Base-by-base conservation (phyloP, 2,888 invertebrate species). In the Lithophane ornitopus region DNA sequence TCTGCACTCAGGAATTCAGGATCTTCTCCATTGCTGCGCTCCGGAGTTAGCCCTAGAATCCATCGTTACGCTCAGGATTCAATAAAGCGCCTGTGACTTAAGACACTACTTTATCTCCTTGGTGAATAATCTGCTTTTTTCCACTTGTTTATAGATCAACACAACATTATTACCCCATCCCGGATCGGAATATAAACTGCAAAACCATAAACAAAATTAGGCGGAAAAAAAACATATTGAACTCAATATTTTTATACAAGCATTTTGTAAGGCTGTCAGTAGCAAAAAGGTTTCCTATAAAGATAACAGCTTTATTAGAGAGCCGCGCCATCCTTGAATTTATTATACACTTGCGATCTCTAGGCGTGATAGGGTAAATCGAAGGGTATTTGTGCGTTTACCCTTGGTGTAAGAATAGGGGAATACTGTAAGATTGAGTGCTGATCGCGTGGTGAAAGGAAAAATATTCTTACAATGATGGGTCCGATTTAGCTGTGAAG, bases 231-330 rank as follows among this genome's bases (percentile, higher is more conserved):
- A 56, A 46, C 16, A 68, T 65, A 67, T 39, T n/a, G 58, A 28
- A 44, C 63, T 63, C 68, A 66, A 80, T 78, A 80, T 86, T 86
- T 86, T 86, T 63, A 72, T 59, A 49, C 12, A 56, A 75, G 44
- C 74, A 52, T 82, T 78, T 84, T 80, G 77, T 61, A 62, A 52
- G 61, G 73, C 12, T 71, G 80, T 73, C 80, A 66, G 54, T 41
- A 56, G 9, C 68, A 66, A 74, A 80, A 81, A 85, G 77, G 85
- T 78, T 82, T 73, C 34, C 65, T 34, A 82, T 85, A 78, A 81
- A 87, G 85, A 87, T 85, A 81, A 65, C 74, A 70, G 65, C 72
- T 78, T 85, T 85, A 87, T 81, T 70, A 70, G 61, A 65, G 59
- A 54, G 19, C n/a, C 26, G n/a, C 54, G 34, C n/a, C 54, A 82